These are phyloP conservation scores for Trichoplusia ni DNA, from an alignment of 1,140 invertebrate genomes.

Conservation along the genomic window DNA sequence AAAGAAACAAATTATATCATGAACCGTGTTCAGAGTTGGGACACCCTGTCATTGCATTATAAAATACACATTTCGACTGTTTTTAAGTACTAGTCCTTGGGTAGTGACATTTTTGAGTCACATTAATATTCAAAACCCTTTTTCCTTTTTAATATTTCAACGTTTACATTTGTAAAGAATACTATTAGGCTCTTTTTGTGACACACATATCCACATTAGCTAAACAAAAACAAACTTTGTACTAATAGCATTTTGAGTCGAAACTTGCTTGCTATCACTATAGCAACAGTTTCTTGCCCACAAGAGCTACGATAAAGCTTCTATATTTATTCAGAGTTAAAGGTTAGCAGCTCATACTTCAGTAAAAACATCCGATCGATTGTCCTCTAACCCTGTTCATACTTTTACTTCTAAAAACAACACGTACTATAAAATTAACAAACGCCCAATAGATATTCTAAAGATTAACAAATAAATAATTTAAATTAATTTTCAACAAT, in stretches of 20 bases:
- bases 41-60: too few relatives aligned
- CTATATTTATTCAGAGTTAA: too few relatives aligned
- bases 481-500: slow-evolving; percentile 4
- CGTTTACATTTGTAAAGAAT: slow-evolving; percentile 3
- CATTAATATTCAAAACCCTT: too few relatives aligned
- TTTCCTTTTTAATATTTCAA: too few relatives aligned
- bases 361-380: neutral
- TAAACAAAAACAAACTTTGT: slow-evolving; percentile 30
- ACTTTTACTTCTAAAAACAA: neutral
- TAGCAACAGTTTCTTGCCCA: slow-evolving; percentile 8
- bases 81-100: too few relatives aligned
- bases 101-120: too few relatives aligned
- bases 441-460: neutral
- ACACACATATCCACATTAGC: slow-evolving; percentile 58
- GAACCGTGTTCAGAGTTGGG: too few relatives aligned
- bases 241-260: slow-evolving; percentile 28
- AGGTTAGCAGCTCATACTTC: too few relatives aligned
- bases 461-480: slow-evolving; percentile 5
- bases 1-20: too few relatives aligned
- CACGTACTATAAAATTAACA: neutral
- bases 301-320: too few relatives aligned
- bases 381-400: neutral
- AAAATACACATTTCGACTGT: too few relatives aligned
- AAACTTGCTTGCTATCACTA: slow-evolving; percentile 18
- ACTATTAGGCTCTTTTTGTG: neutral